Base-by-base conservation (phyloP, 2,113 vertebrate genomes). In the Microcebus jonahi region DNA sequence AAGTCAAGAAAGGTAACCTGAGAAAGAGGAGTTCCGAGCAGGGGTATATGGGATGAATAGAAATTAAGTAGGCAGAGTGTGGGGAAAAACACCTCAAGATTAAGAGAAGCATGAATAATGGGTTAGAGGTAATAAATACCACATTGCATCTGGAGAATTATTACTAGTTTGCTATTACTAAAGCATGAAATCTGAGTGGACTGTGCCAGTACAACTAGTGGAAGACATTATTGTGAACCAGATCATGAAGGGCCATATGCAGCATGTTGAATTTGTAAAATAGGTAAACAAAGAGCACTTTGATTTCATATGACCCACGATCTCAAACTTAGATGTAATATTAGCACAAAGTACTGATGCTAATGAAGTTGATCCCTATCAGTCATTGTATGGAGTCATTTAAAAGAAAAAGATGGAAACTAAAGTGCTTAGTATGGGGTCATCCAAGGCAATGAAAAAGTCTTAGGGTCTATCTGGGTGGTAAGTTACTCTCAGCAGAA, bases 91-190 rank as follows among this genome's bases (percentile, higher is more conserved):
- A 81, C 50, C 71, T 29, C n/a, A 80, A 82, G 42, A 67, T 88
- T 42, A 92, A 93, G 21, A n/a, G 34, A 96, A 95, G n/a, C 39
- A 71, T 39, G 8, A 75, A 82, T 39, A 68, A 96, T 59, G 50
- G 10, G 55, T 94, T 65, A 14, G 36, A 8, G 4, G 18, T 76
- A 29, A 77, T 84, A 90, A 95, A 94, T 1, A 85, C 53, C 45
- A 79, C 13, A 68, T 25, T 29, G 10, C 23, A 67, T 39, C 50
- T 80, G 14, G 21, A 11, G 36, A 84, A 59, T 67, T 63, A 59
- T 65, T 63, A 82, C 15, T 95, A 45, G 34, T 53, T 81, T 84
- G 20, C 61, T 81, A 3, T 61, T 94, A 85, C 25, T 90, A 93
- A 92, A 80, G 27, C 34, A 77, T 75, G 65, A 79, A 88, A 84